Evolutionary conservation across 2,888 invertebrate genomes (phyloP).

Genomic region (Lomographa bimaculata): DNA sequence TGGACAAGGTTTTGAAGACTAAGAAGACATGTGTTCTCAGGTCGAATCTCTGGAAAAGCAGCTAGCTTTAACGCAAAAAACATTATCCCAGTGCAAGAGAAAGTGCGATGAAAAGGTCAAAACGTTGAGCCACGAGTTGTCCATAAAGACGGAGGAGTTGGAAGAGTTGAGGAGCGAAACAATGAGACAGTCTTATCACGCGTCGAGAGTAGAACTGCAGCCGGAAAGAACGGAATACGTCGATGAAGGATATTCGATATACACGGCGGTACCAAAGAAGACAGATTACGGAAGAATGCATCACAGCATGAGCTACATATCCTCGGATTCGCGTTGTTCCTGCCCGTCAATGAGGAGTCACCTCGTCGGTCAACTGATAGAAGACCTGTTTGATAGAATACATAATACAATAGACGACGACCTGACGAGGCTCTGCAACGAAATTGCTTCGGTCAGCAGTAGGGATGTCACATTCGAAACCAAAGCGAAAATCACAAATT

Average conservation of each 20-base stretch:
- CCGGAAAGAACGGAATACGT: slow-evolving; percentile 76
- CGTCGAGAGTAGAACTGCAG: slow-evolving; percentile 70
- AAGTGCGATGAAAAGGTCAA: slow-evolving; percentile 82
- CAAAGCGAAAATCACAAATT: slow-evolving; percentile 79
- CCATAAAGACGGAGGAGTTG: slow-evolving; percentile 78
- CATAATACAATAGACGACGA: slow-evolving; percentile 72
- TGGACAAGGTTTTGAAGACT: slow-evolving; percentile 54
- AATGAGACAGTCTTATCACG: slow-evolving; percentile 70
- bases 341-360: slow-evolving; percentile 76
- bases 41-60: slow-evolving; percentile 84
- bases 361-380: slow-evolving; percentile 74
- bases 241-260: slow-evolving; percentile 75
- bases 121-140: slow-evolving; percentile 83
- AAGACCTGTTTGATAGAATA: slow-evolving; percentile 74
- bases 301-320: slow-evolving; percentile 76
- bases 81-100: slow-evolving; percentile 79
- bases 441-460: slow-evolving; percentile 56
- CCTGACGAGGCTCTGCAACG: slow-evolving; percentile 65
- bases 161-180: slow-evolving; percentile 75
- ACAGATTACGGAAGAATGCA: slow-evolving; percentile 75
- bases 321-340: slow-evolving; percentile 69
- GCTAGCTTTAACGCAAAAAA: slow-evolving; percentile 79
- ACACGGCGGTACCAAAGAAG: slow-evolving; percentile 77
- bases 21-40: slow-evolving; percentile 79
- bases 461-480: slow-evolving; percentile 65